Base-by-base conservation (phyloP, 1,140 invertebrate species). In the Drosophila mayri region DNA sequence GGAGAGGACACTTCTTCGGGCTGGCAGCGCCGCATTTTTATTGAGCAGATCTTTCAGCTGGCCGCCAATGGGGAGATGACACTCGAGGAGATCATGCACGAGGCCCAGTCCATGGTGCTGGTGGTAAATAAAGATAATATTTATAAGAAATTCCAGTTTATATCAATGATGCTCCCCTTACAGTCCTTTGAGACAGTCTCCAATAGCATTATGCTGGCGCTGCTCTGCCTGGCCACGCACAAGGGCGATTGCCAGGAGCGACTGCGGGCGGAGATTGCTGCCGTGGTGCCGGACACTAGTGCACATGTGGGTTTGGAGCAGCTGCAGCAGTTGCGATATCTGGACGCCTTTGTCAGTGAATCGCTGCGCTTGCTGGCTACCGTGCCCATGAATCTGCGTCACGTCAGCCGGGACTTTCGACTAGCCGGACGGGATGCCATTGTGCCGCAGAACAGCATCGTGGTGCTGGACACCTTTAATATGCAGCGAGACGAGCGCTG, bases 101-200 rank as follows among this genome's bases (percentile, higher is more conserved):
- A 92, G 74, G 79, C 91, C 1, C 87, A 92, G 44, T 92, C 91
- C 6, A 92, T 92, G 91, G 82, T 92, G 1, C 43, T 92, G 47
- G 91, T 92, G 90, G 91, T 92, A 18, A 85, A 82, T 72, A 3
- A 3, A 2, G 2, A 11, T 2, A 25, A 3, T 3, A 40, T 2
- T 37, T 18, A 1, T 3, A 4, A 30, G 3, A 16, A 16, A 12
- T 22, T 11, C 11, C 7, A n/a, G 1, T 22, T 11, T 14, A 35
- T 20, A 18, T 3, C n/a, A 11, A n/a, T 0, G 4, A 7, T 12
- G 0, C 9, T 28, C 4, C 6, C 37, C 49, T 14, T 1, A 1
- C 40, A 92, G 87, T 91, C 91, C 35, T 92, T 92, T 44, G 91
- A 92, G 61, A 92, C 91, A 11, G 91, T 92, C 18, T 92, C 91